These are phyloP conservation scores for Agrochola litura DNA, from an alignment of 2,888 invertebrate species.

Conservation along the genomic window DNA sequence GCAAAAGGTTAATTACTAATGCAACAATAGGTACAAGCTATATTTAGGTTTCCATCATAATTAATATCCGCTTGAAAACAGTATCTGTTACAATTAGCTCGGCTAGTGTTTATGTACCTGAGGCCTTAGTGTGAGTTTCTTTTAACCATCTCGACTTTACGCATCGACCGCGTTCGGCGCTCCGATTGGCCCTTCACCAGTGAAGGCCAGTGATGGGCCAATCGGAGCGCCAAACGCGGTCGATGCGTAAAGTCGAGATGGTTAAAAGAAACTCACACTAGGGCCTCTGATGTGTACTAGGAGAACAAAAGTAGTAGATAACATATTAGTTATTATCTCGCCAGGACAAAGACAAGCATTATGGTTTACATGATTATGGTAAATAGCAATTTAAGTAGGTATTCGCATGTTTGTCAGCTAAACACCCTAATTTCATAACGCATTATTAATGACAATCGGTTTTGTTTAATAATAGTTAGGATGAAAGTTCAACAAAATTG, in stretches of 20 bases:
- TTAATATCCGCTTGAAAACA: conserved; percentile 15
- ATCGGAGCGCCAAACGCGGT: too few relatives aligned
- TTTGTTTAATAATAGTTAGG: too few relatives aligned
- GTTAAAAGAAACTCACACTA: too few relatives aligned
- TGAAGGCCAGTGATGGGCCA: too few relatives aligned
- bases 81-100: neutral
- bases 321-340: neutral
- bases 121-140: too few relatives aligned
- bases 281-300: too few relatives aligned
- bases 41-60: neutral
- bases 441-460: too few relatives aligned
- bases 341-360: neutral
- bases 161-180: too few relatives aligned
- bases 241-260: too few relatives aligned
- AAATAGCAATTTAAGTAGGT: neutral
- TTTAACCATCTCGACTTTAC: too few relatives aligned
- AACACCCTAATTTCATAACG: neutral
- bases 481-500: too few relatives aligned
- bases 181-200: too few relatives aligned
- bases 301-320: neutral
- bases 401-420: neutral
- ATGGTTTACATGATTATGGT: neutral
- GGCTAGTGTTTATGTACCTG: neutral
- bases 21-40: neutral
- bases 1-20: conserved; percentile 12